Evolutionary conservation across 2,113 vertebrate species (phyloP), one percentile per base, ranked within the genome.

Genomic region (Strix uralensis): DNA sequence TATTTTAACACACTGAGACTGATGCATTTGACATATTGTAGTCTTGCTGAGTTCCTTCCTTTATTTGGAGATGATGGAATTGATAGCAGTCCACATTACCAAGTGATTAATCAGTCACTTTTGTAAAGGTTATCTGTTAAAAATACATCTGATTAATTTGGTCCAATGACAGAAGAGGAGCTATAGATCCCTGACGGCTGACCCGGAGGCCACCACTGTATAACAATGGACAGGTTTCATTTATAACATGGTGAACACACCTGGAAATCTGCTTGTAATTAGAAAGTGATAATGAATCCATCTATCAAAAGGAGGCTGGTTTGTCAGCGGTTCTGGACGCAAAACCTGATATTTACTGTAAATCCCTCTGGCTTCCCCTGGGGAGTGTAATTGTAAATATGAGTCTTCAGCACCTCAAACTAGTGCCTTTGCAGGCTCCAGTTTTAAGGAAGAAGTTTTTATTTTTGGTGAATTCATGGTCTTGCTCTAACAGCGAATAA

Each of bases 231-330:
- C 92, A 97, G 87, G 88, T 91, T 97, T 97, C 96, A 97, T 98
- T 98, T 97, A 95, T 84, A 98, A 98, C 95, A 90, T 97, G 98
- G 98, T 98, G 97, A 98, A 98, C 98, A 97, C 98, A 98, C 98
- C 98, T 98, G 97, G 98, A 99, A 98, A 98, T 98, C 96, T 98
- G 98, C 94, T 98, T 98, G 98, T 98, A 98, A 98, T 99, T 98
- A 99, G 98, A 98, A 98, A 98, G 98, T 98, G 97, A 98, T 98
- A 99, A 99, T 98, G 97, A 99, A 98, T 94, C 95, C 96, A 96
- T 98, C 98, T 97, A 98, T 99, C 98, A 98, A 98, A 98, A 96
- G 96, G 97, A 98, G 97, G 91, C 88, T 25, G 93, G 95, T 98
- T 97, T 97, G 97, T 97, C 96, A 97, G 93, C 71, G 81, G 90